Percentiles rank a stretch among this genome's conserved stretches.
phyloP scores from a whole-genome alignment of 2,888 invertebrate species.

The Trichogramma dendrolimi region DNA sequence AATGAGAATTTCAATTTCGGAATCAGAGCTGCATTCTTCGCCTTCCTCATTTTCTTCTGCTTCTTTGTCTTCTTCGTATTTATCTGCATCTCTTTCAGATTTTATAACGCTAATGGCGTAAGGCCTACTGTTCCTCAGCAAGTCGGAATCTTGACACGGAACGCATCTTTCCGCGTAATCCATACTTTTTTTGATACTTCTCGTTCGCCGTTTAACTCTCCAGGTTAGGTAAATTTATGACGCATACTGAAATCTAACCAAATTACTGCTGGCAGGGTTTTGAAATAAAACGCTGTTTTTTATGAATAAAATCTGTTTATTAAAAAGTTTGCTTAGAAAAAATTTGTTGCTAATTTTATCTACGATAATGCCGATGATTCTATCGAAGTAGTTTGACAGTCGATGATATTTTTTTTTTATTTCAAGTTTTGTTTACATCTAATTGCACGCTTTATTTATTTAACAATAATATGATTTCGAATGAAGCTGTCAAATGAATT shows the following conservation, averaged over 20 bases:
- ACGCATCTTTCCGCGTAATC: neutral
- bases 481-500: neutral
- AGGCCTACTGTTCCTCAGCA: too few species aligned
- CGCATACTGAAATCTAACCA: too few species aligned
- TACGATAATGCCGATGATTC: too few species aligned
- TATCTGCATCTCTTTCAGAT: too few species aligned
- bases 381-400: neutral
- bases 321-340: slow-evolving; percentile 6
- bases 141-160: neutral
- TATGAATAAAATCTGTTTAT: slow-evolving; percentile 13
- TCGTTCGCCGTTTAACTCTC: neutral
- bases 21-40: slow-evolving; percentile 14
- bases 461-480: too few species aligned
- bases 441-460: too few species aligned
- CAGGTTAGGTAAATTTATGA: neutral
- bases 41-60: slow-evolving; percentile 1
- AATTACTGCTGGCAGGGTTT: too few species aligned
- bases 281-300: slow-evolving; percentile 4
- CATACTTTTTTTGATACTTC: neutral
- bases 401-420: slow-evolving; percentile 19
- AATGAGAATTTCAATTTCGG: slow-evolving; percentile 32
- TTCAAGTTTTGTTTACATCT: too few species aligned
- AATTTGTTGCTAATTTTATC: neutral
- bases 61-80: too few species aligned
- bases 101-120: too few species aligned